phyloP scores from a whole-genome alignment of 2,797 vertebrate genomes.

The Typhlichthys subterraneus region DNA sequence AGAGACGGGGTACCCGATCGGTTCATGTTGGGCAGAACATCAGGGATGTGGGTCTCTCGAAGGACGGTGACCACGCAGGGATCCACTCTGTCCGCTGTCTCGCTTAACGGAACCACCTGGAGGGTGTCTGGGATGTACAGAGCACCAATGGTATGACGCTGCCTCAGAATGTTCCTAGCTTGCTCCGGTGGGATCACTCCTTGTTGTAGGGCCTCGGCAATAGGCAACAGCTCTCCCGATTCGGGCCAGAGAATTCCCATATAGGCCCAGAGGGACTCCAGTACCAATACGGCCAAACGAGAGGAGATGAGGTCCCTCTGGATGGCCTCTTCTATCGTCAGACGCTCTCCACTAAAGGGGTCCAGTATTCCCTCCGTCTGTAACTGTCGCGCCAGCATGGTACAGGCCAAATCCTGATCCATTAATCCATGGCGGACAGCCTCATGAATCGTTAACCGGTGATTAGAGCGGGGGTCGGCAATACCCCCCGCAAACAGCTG shows the following conservation, averaged over 20 bases:
- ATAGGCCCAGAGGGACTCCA: slow-evolving; percentile 87
- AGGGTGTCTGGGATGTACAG: slow-evolving; percentile 84
- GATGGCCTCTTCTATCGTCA: slow-evolving; percentile 86
- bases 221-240: slow-evolving; percentile 84
- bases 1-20: slow-evolving; percentile 61
- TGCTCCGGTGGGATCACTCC: slow-evolving; percentile 84
- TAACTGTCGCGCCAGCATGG: slow-evolving; percentile 86
- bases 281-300: slow-evolving; percentile 80
- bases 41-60: slow-evolving; percentile 79
- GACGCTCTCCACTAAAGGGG: slow-evolving; percentile 77
- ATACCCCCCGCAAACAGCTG: slow-evolving; percentile 96
- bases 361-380: slow-evolving; percentile 87
- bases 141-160: slow-evolving; percentile 79
- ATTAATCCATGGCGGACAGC: slow-evolving; percentile 83
- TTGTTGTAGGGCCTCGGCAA: slow-evolving; percentile 86
- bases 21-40: slow-evolving; percentile 75
- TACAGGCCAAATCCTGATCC: slow-evolving; percentile 88
- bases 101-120: slow-evolving; percentile 80
- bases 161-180: slow-evolving; percentile 77
- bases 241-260: slow-evolving; percentile 90
- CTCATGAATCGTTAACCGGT: slow-evolving; percentile 83
- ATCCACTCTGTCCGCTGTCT: slow-evolving; percentile 67
- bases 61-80: slow-evolving; percentile 69
- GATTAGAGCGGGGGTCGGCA: slow-evolving; percentile 87
- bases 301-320: slow-evolving; percentile 81